A percentile compares a stretch with the other conserved stretches of the same genome.
phyloP scores from a whole-genome alignment of 2,888 invertebrate species.

The Drosophila testacea region DNA sequence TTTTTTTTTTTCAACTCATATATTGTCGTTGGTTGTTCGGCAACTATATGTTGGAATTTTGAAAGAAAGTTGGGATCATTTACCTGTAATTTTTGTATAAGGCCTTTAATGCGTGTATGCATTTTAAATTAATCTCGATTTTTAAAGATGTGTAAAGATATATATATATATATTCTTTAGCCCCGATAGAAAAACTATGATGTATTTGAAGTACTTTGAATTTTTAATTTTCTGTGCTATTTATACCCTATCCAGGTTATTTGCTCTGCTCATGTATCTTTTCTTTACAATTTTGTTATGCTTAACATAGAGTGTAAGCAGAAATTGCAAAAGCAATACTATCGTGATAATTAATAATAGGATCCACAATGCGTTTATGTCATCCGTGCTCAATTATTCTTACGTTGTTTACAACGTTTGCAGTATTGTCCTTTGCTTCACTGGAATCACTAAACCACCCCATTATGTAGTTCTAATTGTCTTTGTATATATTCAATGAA shows the following conservation, averaged over 20 bases:
- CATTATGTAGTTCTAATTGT: not conserved
- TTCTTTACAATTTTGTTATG: conserved; percentile 8
- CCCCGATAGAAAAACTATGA: conserved; percentile 1
- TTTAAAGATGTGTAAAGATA: conserved; percentile 7
- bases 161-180: conserved; percentile 2
- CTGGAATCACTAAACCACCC: not conserved
- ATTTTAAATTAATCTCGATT: conserved; percentile 4
- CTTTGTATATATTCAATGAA: not conserved
- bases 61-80: too few species aligned
- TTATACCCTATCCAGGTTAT: not conserved
- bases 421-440: conserved; percentile 5
- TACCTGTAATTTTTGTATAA: not conserved
- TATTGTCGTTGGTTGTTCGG: too few species aligned
- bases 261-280: not conserved
- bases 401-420: conserved; percentile 13
- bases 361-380: conserved; percentile 2
- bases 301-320: conserved; percentile 7
- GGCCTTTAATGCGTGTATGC: conserved; percentile 4
- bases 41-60: too few species aligned
- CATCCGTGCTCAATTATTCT: not conserved
- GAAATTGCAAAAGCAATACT: conserved; percentile 8
- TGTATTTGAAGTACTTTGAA: conserved; percentile 1
- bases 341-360: conserved; percentile 4
- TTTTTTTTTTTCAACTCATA: too few species aligned
- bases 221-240: conserved; percentile 1